These are phyloP conservation scores for Hoplias malabaricus DNA, from an alignment of 2,113 vertebrate genomes.

Conservation along the genomic window DNA sequence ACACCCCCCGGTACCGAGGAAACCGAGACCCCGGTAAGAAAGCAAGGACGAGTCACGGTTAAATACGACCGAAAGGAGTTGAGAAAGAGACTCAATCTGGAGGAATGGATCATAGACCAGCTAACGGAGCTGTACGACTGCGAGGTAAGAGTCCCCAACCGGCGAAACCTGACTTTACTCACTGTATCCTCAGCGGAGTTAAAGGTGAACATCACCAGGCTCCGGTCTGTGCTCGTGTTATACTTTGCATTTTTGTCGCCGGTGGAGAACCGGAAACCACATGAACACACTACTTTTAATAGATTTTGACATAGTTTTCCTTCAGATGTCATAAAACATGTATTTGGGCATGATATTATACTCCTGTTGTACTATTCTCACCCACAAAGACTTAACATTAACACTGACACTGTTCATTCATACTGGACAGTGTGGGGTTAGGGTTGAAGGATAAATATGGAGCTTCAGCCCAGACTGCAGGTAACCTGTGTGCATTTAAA, in stretches of 20 bases:
- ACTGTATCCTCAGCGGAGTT: too few species aligned
- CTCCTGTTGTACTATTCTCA: too few species aligned
- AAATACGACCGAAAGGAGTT: conserved; percentile 93
- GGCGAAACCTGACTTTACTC: neutral
- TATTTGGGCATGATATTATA: too few species aligned
- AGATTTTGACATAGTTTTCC: too few species aligned
- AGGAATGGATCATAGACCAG: conserved; percentile 92
- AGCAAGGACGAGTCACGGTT: conserved; percentile 88
- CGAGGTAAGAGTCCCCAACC: conserved; percentile 84
- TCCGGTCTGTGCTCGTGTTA: too few species aligned
- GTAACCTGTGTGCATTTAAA: neutral
- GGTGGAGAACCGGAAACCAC: too few species aligned
- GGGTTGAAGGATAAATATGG: neutral
- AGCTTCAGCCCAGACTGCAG: neutral
- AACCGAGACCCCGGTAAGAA: conserved; percentile 80
- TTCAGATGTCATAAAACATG: too few species aligned
- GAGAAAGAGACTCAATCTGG: conserved; percentile 88
- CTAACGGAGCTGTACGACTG: conserved; percentile 90
- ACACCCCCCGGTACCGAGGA: conserved; percentile 79
- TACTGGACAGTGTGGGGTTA: neutral
- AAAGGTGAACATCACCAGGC: too few species aligned
- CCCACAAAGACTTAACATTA: too few species aligned
- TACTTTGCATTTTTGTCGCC: too few species aligned
- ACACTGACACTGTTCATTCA: neutral
- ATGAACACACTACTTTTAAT: too few species aligned